Base-by-base conservation (phyloP, 1,140 invertebrate genomes). In the Acromyrmex charruanus region DNA sequence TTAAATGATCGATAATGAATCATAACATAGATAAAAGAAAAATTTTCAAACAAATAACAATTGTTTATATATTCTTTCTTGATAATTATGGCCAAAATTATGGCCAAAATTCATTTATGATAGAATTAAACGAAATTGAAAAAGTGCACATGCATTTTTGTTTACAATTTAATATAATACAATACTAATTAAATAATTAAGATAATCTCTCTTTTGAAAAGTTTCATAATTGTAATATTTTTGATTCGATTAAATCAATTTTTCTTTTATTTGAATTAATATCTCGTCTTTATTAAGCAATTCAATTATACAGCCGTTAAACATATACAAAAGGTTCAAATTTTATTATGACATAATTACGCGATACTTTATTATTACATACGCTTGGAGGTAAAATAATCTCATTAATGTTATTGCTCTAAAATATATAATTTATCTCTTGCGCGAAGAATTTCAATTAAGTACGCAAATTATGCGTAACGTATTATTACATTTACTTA, bases 81-180 rank as follows among this genome's bases (percentile, higher is more conserved):
- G 28, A 71, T 68, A 44, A 3, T 18, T 53, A 31, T 28, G 0
- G 16, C 16, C 44, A 71, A 21, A 44, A 3, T 18, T 53, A 31
- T 28, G 1, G 16, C 25, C 44, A 71, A 21, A 53, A 72, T 72
- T 55, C n/a, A 6, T 74, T n/a, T 14, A 14, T 18, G 16, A 10
- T 74, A 53, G 2, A 74, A n/a, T 31, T 53, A 31, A 74, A 74
- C 1, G 35, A 74, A 55, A 35, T 1, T 12, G 5, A 51, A 12
- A 18, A 28, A 25, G 0, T 51, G 16, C 1, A 28, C 16, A 9
- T 2, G 4, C 10, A 14, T 35, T 71, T 49, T 55, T 25, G 9
- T 75, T n/a, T 58, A 44, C n/a, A 68, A 21, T 68, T 66, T 66
- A 66, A 21, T 65, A 28, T 44, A n/a, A 31, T 31, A 31, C 28